Conservation (phyloP, 2,797 vertebrate genomes). For the Pempheris klunzingeri region DNA sequence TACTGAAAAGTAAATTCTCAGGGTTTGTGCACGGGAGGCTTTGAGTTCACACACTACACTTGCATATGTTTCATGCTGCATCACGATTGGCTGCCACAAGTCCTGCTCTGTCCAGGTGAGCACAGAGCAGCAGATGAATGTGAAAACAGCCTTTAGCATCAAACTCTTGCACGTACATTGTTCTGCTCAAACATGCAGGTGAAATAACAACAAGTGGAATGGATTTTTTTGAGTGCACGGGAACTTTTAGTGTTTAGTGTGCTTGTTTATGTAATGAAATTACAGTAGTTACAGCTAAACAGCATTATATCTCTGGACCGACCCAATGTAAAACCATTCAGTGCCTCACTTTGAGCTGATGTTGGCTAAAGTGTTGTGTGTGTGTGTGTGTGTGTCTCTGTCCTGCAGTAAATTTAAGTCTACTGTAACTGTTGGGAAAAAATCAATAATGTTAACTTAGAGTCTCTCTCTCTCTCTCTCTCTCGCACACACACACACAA, state of each 20-base stretch:
- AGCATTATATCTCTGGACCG: constrained; percentile 24
- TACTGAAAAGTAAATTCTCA: neutral
- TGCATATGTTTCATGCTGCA: neutral
- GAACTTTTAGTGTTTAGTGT: neutral
- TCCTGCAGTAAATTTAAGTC: constrained; percentile 43
- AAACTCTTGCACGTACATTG: no score
- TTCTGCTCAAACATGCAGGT: neutral
- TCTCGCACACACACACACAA: constrained; percentile 28
- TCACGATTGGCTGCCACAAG: neutral
- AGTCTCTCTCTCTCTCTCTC: constrained; percentile 17
- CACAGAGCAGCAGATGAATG: neutral
- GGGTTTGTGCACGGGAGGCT: neutral
- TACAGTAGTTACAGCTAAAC: neutral
- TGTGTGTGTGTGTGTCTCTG: constrained; percentile 26
- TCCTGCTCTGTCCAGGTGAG: neutral
- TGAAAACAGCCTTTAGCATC: neutral
- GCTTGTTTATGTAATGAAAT: neutral
- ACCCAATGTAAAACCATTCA: constrained; percentile 9
- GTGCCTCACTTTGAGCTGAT: constrained; percentile 18
- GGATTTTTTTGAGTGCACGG: neutral
- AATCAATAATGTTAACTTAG: constrained; percentile 81
- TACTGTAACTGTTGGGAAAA: constrained; percentile 62
- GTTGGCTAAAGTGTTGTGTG: no score
- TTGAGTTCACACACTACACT: neutral
- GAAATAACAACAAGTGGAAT: neutral